Conservation (phyloP, 2,888 invertebrate genomes). For the Platerodrilus igneus region DNA sequence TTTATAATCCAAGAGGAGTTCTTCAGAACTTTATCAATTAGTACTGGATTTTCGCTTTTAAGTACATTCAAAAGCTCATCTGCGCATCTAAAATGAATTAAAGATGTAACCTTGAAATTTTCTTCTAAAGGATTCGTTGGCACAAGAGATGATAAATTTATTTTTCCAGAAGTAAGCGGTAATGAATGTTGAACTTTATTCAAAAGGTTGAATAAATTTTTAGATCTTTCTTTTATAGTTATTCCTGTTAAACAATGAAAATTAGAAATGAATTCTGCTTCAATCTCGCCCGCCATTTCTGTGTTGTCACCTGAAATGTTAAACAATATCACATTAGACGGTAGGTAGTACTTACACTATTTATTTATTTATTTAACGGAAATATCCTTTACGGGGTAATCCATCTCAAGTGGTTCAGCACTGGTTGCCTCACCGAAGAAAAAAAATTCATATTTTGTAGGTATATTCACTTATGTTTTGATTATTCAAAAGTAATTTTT, state of each 20-base stretch:
- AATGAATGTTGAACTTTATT: constrained; percentile 1
- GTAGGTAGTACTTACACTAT: no score
- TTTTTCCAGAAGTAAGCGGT: constrained; percentile 6
- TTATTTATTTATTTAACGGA: no score
- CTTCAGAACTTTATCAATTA: constrained; percentile 20
- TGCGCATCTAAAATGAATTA: constrained; percentile 14
- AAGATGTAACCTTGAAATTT: constrained; percentile 17
- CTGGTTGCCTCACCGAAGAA: no score
- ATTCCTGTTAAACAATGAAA: constrained; percentile 12
- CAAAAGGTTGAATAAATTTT: constrained; percentile 14
- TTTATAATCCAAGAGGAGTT: constrained; percentile 18
- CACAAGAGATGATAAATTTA: constrained; percentile 9
- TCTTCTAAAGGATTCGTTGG: constrained; percentile 17
- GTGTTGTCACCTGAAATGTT: no score
- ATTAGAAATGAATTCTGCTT: constrained; percentile 6
- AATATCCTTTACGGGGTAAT: no score
- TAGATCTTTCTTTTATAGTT: constrained; percentile 11
- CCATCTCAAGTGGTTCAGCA: no score
- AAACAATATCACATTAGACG: no score
- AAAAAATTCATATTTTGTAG: no score
- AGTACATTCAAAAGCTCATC: constrained; percentile 15
- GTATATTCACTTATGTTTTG: no score
- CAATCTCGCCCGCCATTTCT: no score
- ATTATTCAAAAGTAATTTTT: no score
- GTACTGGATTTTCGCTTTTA: constrained; percentile 12